phyloP scores from a whole-genome alignment of 23 tunicate species.

The Botrylloides violaceus region DNA sequence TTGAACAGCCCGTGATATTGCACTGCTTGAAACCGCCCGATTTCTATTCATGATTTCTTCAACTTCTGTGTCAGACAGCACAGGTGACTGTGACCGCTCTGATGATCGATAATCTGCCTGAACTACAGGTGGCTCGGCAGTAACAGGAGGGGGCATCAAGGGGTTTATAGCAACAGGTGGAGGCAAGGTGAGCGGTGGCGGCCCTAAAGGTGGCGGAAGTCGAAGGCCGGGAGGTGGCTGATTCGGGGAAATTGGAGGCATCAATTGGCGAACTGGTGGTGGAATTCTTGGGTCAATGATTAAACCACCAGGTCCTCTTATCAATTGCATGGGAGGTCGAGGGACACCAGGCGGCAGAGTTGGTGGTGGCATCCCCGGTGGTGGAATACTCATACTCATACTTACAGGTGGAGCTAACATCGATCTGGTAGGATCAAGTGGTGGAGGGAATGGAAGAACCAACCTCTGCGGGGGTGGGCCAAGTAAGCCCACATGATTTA shows the following conservation, averaged over 20 bases:
- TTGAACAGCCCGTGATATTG: slow-evolving; percentile 85
- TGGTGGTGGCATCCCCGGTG: slow-evolving; percentile 69
- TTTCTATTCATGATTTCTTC: slow-evolving; percentile 90
- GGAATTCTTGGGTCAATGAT: slow-evolving; percentile 19
- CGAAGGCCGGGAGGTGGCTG: slow-evolving; percentile 38
- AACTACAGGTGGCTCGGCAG: slow-evolving; percentile 10
- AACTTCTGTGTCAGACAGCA: slow-evolving; percentile 47
- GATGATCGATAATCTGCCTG: slow-evolving; percentile 15
- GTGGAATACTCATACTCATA: slow-evolving; percentile 26
- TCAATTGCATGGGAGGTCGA: slow-evolving; percentile 59
- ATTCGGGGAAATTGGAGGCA: slow-evolving; percentile 35
- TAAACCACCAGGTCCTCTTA: slow-evolving; percentile 10
- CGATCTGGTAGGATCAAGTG: slow-evolving; percentile 5
- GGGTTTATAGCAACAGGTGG: slow-evolving; percentile 33
- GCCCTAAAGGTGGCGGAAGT: slow-evolving; percentile 66
- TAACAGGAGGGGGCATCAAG: slow-evolving; percentile 50
- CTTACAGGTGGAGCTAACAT: neutral
- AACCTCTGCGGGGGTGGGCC: slow-evolving; percentile 14
- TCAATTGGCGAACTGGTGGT: slow-evolving; percentile 16
- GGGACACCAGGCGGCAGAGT: slow-evolving; percentile 54
- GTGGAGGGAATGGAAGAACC: slow-evolving; percentile 24
- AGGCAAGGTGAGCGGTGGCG: slow-evolving; percentile 27
- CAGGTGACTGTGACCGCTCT: slow-evolving; percentile 74
- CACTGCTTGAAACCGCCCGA: slow-evolving; percentile 86
- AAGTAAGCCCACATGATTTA: neutral